Base-by-base conservation (phyloP, 2,888 invertebrate genomes). In the Gryllus longicercus region DNA sequence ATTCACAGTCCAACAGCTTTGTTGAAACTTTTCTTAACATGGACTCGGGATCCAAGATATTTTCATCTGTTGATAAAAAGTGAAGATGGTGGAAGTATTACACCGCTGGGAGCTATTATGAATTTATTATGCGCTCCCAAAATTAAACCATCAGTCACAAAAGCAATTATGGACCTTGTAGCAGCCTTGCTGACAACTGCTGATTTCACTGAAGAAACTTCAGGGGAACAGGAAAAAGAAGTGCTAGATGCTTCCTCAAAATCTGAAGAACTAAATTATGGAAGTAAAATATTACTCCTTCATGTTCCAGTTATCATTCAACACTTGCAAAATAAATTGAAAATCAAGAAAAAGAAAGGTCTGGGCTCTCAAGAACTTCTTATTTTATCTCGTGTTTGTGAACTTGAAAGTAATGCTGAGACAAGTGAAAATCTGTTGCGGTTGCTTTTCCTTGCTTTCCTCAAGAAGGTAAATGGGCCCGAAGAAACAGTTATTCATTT, bases 1-100 rank as follows among this genome's bases (percentile, higher is more conserved):
- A 92, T 96, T 80, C 93, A 95, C 84, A 93, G 92, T 83, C 96
- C 96, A 0, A 96, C 96, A 1, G 91, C 93, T 2, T 87, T 97
- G 79, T 87, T 97, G 23, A 95, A 93, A 86, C 87, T 98, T n/a
- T 89, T 97, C 25, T 88, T 91, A 50, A 88, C 90, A 1, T 98
- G 97, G 96, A 93, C 94, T 82, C 90, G 92, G 80, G 93, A 95
- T 87, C 93, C 95, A 0, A 91, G 93, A 86, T 95, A 94, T 85
- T 95, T 93, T 85, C 85, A 89, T 49, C 88, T 96, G 76, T 88
- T 97, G 50, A 90, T 91, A 2, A 93, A 93, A 84, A 87, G 89
- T 84, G 86, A 88, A 12, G 86, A 88, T 50, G 87, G 88, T 50
- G 86, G 91, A 83, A 81, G 85, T 2, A 82, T 90, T 5, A 91